Conservation (phyloP, 2,888 invertebrate species). For the Drosophila pseudotakahashii region DNA sequence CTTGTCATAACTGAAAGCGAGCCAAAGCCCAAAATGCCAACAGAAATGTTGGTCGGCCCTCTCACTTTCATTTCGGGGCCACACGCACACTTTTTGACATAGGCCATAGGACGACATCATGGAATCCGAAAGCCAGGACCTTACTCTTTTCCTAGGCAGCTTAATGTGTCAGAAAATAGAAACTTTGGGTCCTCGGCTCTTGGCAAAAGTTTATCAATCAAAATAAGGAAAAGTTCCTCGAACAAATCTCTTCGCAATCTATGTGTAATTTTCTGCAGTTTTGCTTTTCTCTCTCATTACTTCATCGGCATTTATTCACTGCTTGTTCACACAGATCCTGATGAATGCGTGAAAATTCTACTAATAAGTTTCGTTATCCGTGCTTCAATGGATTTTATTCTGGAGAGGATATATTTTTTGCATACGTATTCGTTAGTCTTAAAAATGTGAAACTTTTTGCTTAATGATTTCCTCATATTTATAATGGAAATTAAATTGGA, state of each 20-base stretch:
- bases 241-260: conserved; percentile 42
- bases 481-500: no score
- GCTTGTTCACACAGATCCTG: conserved; percentile 13
- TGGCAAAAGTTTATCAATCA: conserved; percentile 47
- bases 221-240: conserved; percentile 23
- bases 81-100: conserved; percentile 40
- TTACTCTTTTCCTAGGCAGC: conserved; percentile 39
- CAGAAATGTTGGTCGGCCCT: conserved; percentile 22
- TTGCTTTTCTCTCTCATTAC: conserved; percentile 22
- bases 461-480: no score
- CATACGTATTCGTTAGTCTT: not conserved
- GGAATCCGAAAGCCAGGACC: conserved; percentile 23
- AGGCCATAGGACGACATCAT: conserved; percentile 21
- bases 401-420: not conserved
- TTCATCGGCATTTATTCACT: conserved; percentile 21
- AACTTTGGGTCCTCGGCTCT: conserved; percentile 21
- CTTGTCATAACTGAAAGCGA: conserved; percentile 66
- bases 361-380: conserved; percentile 8
- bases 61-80: conserved; percentile 2
- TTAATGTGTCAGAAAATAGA: conserved; percentile 52
- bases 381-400: not conserved
- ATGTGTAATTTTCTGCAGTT: conserved; percentile 29
- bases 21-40: conserved; percentile 42
- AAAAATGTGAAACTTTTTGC: not conserved
- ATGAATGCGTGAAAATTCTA: conserved; percentile 3